Conservation (phyloP, 2,888 invertebrate genomes). For the Mimachlamys varia region DNA sequence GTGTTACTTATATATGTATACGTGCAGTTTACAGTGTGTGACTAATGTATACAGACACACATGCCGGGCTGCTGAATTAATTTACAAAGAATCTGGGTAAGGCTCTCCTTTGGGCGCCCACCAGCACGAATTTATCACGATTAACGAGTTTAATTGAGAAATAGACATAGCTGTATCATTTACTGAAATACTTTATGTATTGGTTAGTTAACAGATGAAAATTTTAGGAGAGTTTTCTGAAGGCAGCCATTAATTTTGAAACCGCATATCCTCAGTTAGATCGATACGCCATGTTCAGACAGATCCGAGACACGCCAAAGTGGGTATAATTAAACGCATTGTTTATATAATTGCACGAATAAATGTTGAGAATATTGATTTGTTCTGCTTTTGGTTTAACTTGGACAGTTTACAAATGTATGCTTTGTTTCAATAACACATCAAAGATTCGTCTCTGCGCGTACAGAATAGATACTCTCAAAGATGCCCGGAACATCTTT, state of each 20-base stretch:
- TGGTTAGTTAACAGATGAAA: neutral
- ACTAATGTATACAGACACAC: too few relatives aligned
- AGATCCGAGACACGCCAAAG: neutral
- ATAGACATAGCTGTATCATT: neutral
- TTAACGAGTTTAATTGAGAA: neutral
- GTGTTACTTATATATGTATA: too few relatives aligned
- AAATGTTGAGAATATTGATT: constrained; percentile 7
- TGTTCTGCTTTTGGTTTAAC: neutral
- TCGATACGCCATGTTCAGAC: neutral
- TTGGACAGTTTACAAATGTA: neutral
- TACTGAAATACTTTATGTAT: neutral
- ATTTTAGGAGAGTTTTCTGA: neutral
- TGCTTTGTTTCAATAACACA: neutral
- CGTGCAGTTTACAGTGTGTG: too few relatives aligned
- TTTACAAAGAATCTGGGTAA: too few relatives aligned
- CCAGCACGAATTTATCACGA: neutral
- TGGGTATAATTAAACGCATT: neutral
- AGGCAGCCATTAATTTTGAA: neutral
- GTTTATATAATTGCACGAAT: constrained; percentile 18
- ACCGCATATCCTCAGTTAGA: neutral
- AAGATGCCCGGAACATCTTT: too few relatives aligned
- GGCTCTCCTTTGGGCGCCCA: too few relatives aligned
- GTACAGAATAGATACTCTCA: neutral
- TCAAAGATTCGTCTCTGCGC: neutral
- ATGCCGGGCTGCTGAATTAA: too few relatives aligned